phyloP scores from a whole-genome alignment of 2,888 invertebrate species.

The Bruchidius siliquastri region DNA sequence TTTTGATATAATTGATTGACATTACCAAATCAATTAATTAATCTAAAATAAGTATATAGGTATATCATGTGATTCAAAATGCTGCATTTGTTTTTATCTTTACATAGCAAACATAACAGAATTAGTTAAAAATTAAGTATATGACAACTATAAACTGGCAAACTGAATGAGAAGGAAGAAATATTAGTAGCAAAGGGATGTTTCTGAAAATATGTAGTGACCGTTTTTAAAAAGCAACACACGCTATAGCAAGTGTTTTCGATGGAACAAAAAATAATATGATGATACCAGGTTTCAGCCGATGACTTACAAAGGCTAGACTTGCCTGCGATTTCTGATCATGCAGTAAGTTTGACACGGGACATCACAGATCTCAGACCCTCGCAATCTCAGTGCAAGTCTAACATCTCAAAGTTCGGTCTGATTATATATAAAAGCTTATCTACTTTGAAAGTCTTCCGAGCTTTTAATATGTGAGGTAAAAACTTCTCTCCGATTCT shows the following conservation, averaged over 20 bases:
- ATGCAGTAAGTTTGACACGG: not conserved
- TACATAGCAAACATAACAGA: conserved; percentile 12
- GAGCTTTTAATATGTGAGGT: too few species aligned
- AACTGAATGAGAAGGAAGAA: conserved; percentile 13
- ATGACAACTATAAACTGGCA: conserved; percentile 5
- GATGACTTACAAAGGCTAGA: not conserved
- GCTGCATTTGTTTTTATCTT: not conserved
- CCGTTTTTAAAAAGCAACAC: conserved; percentile 14
- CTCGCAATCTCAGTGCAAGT: not conserved
- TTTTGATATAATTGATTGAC: too few species aligned
- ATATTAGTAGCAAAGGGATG: conserved; percentile 13
- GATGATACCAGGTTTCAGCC: not conserved
- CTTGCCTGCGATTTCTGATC: not conserved
- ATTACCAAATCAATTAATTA: too few species aligned
- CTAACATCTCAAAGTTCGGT: not conserved
- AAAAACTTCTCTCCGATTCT: too few species aligned
- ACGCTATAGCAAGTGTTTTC: conserved; percentile 27
- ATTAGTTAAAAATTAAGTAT: conserved; percentile 19
- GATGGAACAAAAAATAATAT: not conserved
- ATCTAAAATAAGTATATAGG: too few species aligned
- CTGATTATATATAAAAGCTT: too few species aligned
- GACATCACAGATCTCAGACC: not conserved
- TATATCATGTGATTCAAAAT: not conserved
- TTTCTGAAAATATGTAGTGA: conserved; percentile 1
- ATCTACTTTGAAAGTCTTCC: too few species aligned